Evolutionary conservation across 2,113 vertebrate species (phyloP), one percentile per base, ranked within the genome.

Genomic region (Toxostoma redivivum): DNA sequence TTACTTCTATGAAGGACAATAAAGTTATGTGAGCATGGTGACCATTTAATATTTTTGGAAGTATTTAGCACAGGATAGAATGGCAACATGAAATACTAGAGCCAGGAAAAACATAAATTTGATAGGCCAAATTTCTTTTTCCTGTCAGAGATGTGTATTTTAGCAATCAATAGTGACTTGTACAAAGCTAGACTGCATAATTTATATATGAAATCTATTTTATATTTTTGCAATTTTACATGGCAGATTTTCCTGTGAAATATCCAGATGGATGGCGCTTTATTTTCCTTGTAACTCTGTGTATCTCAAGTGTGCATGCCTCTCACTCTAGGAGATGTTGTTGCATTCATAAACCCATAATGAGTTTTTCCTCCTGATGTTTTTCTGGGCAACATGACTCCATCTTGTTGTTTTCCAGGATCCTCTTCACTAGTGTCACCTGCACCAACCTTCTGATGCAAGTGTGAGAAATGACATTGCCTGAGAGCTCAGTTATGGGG

Each of bases 31-130:
- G 73, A 44, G 30, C 4, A 6, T 56, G 35, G 74, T 27, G 27
- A 51, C 35, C 9, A 4, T 38, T 81, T 81, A 71, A 61, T 79
- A 67, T 74, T 89, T 76, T 86, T 79, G 56, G 61, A 89, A 37
- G 40, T 51, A 61, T 89, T 89, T 91, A 60, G 44, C 35, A 48
- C 2, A 7, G 22, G 51, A 44, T 60, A 79, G 69, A 86, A 79
- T 79, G 18, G 18, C 51, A 85, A 78, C 74, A 88, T 96, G 65
- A 94, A 86, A 87, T 70, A 60, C 24, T 67, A 57, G 88, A 95
- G 80, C 90, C 56, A 94, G 67, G 44, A 91, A 94, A 84, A 94
- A 19, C 65, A 95, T 86, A 69, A 66, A 87, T 96, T 88, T 70
- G 47, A 5, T 86, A 90, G 89, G 71, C n/a, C 42, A 3, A 33